Conservation (phyloP, 2,113 vertebrate genomes). For the Cervus canadensis region DNA sequence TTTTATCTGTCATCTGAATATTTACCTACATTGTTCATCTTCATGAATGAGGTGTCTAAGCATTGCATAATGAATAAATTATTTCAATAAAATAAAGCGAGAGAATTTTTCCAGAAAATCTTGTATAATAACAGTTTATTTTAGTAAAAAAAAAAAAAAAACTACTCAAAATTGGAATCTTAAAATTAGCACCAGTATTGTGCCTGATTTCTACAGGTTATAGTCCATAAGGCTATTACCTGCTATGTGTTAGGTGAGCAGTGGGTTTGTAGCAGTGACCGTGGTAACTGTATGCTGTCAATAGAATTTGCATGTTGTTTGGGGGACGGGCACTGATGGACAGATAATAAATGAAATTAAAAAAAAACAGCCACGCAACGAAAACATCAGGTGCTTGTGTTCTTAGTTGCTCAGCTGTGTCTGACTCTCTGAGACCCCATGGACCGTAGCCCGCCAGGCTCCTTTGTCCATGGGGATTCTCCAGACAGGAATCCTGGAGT, state of each 20-base stretch:
- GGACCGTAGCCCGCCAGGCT: neutral
- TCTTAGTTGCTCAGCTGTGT: neutral
- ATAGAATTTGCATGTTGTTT: neutral
- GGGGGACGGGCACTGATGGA: neutral
- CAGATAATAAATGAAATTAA: neutral
- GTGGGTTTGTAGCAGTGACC: neutral
- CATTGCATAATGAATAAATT: slow-evolving; percentile 13
- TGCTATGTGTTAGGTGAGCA: neutral
- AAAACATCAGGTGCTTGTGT: neutral
- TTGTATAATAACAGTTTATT: neutral
- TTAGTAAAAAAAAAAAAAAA: neutral
- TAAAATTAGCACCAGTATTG: neutral
- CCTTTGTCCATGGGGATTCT: neutral
- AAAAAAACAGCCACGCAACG: neutral
- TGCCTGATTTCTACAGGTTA: neutral
- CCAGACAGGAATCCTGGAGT: neutral
- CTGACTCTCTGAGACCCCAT: neutral
- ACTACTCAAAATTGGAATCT: neutral
- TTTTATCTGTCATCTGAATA: slow-evolving; percentile 25
- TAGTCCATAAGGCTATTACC: neutral
- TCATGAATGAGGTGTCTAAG: neutral
- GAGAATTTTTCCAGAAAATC: slow-evolving; percentile 20
- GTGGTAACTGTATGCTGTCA: neutral
- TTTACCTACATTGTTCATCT: slow-evolving; percentile 33
- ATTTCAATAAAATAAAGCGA: slow-evolving; percentile 39